These are phyloP conservation scores for Coranthus polyacanthus DNA, from an alignment of 2,797 vertebrate genomes.

Conservation along the genomic window DNA sequence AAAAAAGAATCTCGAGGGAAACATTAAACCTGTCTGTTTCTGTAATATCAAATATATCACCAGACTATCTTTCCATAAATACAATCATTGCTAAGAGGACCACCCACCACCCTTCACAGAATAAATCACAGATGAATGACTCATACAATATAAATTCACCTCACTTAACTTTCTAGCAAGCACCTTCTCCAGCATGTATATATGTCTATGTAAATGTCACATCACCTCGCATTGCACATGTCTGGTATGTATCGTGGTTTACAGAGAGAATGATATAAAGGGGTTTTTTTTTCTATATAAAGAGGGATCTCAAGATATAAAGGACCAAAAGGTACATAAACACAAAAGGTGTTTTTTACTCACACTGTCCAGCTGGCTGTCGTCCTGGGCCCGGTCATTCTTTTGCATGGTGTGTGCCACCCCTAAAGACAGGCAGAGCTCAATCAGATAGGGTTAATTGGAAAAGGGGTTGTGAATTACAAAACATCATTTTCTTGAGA, in stretches of 20 bases:
- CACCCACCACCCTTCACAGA: too few species aligned
- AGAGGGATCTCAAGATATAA: not conserved
- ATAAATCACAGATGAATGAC: too few species aligned
- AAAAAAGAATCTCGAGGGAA: too few species aligned
- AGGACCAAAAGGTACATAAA: too few species aligned
- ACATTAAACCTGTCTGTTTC: not conserved
- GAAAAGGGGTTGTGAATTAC: slow-evolving; percentile 4
- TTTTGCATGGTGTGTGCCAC: slow-evolving; percentile 79
- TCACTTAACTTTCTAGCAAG: not conserved
- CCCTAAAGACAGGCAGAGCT: slow-evolving; percentile 54
- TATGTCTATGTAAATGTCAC: slow-evolving; percentile 1
- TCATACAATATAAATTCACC: not conserved
- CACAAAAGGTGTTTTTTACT: too few species aligned
- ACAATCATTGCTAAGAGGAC: too few species aligned
- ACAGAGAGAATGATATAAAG: slow-evolving; percentile 3
- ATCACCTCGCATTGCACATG: not conserved
- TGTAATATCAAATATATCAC: not conserved
- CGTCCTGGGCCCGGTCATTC: slow-evolving; percentile 75
- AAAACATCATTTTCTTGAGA: too few species aligned
- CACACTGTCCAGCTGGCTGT: slow-evolving; percentile 73
- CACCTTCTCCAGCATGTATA: too few species aligned
- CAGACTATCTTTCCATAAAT: not conserved
- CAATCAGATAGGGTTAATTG: too few species aligned
- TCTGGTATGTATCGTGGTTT: not conserved
- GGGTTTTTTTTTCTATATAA: not conserved